Evolutionary conservation across 2,113 vertebrate genomes (phyloP), one percentile per base, ranked within the genome.

Genomic region (Coptodon rendalli): DNA sequence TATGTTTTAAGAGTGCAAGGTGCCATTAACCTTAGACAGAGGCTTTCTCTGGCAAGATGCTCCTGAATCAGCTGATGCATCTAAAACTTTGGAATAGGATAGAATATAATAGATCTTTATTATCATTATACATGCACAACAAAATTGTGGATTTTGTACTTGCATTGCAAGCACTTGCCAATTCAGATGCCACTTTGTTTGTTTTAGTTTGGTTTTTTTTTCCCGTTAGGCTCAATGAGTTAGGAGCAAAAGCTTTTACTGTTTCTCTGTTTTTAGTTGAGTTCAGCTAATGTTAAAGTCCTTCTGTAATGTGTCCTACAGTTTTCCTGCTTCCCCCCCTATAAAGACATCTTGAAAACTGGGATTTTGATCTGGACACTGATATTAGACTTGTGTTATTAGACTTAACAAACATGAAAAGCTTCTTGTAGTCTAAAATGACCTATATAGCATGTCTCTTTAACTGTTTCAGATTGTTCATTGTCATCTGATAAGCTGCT

Each of bases 401-500:
- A 3, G 3, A 22, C 11, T 27, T 73, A 45, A 29, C 40, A 73
- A 17, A 27, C 40, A 0, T 0, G 2, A 48, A 73, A 73, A 6
- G 13, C 40, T 17, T 17, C 68, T 24, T 29, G 22, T 6, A 17
- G 68, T 73, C 22, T 22, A 71, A 68, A 68, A 38, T 40, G 24
- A 27, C 68, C 22, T 11, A 29, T 73, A 73, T 29, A 45, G 66
- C 38, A 40, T 40, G 34, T 56, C 34, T 81, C 54, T 57, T 40
- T 43, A 43, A 38, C 22, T 19, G 16, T 43, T 73, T 11, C 68
- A 1, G 6, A 73, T 73, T 73, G 45, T 45, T 73, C 68, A 45
- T 73, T 73, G 68, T 48, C 68, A 48, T 73, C 27, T 59, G 53
- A 27, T 59, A 50, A 63, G 34, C 45, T 80, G 52, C 53, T 78